phyloP scores from a whole-genome alignment of 2,113 vertebrate genomes.

The Acrocephalus arundinaceus region DNA sequence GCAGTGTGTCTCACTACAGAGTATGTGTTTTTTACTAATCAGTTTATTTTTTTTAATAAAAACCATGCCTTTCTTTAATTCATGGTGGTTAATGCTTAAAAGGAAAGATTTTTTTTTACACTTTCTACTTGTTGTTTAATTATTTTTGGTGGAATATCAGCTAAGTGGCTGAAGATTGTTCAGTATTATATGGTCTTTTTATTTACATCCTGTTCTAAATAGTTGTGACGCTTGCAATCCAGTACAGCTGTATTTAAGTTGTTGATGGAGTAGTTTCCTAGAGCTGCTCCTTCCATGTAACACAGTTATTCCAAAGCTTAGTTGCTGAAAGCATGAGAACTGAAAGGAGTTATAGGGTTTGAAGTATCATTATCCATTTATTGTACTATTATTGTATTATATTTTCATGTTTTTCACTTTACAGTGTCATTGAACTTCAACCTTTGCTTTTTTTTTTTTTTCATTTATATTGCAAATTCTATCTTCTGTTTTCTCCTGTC shows the following conservation, averaged over 20 bases:
- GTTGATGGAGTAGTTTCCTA: background rate
- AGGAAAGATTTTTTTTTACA: background rate
- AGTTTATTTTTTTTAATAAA: background rate
- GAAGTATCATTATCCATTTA: background rate
- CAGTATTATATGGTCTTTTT: background rate
- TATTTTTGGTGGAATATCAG: background rate
- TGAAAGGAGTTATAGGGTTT: background rate
- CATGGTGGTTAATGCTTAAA: background rate
- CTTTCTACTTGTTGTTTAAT: background rate
- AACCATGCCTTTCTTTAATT: fast-evolving
- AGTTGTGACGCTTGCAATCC: background rate
- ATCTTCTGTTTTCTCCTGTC: background rate
- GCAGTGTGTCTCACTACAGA: background rate
- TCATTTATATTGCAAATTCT: background rate
- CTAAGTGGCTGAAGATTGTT: background rate
- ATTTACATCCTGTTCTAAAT: background rate
- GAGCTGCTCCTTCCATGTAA: background rate
- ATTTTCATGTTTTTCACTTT: background rate
- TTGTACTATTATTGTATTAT: background rate
- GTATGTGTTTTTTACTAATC: background rate
- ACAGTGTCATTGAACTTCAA: background rate
- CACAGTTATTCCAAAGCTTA: background rate
- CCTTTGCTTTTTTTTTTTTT: background rate
- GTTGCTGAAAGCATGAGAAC: background rate
- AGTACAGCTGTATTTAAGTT: background rate